These are phyloP conservation scores for Eupithecia inturbata DNA, from an alignment of 2,888 invertebrate species.

Conservation along the genomic window DNA sequence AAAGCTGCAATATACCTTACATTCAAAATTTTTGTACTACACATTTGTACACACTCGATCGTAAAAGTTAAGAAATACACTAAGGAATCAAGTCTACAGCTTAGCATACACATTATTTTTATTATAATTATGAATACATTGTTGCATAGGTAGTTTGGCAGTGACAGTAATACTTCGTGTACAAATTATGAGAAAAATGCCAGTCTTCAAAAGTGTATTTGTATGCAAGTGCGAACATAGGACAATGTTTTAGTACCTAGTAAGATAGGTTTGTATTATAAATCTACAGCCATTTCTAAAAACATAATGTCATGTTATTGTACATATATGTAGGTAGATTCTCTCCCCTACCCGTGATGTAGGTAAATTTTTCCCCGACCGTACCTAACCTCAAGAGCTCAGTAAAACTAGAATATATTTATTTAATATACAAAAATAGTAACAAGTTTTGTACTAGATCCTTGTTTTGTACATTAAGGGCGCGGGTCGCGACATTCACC, in stretches of 20 bases:
- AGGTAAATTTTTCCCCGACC: conserved; percentile 35
- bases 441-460: conserved; percentile 83
- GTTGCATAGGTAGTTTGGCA: not conserved
- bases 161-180: not conserved
- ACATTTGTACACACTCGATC: conserved; percentile 10
- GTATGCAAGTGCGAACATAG: not conserved
- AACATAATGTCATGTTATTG: too few relatives aligned
- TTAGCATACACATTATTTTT: not conserved
- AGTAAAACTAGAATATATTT: conserved; percentile 75
- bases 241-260: not conserved
- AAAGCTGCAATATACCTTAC: conserved; percentile 11
- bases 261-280: not conserved
- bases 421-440: conserved; percentile 82
- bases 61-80: conserved; percentile 8
- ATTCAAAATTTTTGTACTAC: conserved; percentile 6
- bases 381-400: conserved; percentile 44
- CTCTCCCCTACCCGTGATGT: not conserved
- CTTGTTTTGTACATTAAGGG: conserved; percentile 74
- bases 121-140: not conserved
- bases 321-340: not conserved
- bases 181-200: not conserved
- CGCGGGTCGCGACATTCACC: conserved; percentile 62
- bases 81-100: not conserved
- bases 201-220: not conserved
- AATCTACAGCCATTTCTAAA: too few relatives aligned